Base-by-base conservation (phyloP, 2,113 vertebrate species). In the Burhinus oedicnemus region DNA sequence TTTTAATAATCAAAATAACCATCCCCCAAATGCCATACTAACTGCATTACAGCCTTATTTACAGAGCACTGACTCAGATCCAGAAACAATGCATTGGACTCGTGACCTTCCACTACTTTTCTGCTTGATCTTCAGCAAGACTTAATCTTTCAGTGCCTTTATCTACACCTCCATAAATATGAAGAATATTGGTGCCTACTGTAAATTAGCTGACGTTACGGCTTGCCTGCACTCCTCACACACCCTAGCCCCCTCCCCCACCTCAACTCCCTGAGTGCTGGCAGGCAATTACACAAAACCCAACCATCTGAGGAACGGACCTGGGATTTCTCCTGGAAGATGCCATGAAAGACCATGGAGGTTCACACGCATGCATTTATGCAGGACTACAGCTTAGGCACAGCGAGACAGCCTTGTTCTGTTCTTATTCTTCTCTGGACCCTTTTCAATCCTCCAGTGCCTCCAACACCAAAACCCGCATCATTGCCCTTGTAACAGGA, bases 221-320 rank as follows among this genome's bases (percentile, higher is more conserved):
- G 38, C 20, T 72, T 76, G 27, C 7, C 23, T 75, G n/a, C 29
- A 36, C 16, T 52, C 54, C 64, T 77, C 36, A 40, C 7, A 5
- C n/a, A 5, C 47, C 16, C 42, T 23, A 23, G 16, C 7, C 52
- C 32, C 2, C 2, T 79, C 76, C 27, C 32, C 49, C 49, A 76
- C 9, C n/a, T 58, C 76, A 64, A 1, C 23, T 47, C 49, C 14
- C 34, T 2, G 14, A 34, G 36, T 1, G 21, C 29, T 49, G 34
- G 18, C 20, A 30, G 23, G 32, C 5, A 45, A 65, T 26, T 16
- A 26, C 38, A 61, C 15, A 44, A 32, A 76, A 80, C 6, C 29
- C 21, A 15, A 40, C 0, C 0, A 60, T 32, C 12, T 44, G 55
- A 83, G 22, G 20, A 86, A 93, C 0, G 0, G 74, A 52, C 74